phyloP scores from a whole-genome alignment of 2,797 vertebrate species.

The Phoxinus dragarum region DNA sequence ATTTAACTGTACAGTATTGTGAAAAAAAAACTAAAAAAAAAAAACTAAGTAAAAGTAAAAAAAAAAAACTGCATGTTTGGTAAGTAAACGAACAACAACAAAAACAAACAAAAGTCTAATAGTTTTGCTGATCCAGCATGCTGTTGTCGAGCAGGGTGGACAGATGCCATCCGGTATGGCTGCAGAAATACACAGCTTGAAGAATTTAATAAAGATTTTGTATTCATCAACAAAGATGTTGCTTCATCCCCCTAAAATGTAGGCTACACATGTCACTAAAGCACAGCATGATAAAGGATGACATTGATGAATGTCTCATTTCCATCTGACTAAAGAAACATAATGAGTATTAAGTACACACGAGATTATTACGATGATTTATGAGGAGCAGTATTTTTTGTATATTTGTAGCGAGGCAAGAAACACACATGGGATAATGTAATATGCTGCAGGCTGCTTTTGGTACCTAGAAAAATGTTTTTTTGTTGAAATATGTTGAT shows the following conservation, averaged over 20 bases:
- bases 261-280: conserved; percentile 33
- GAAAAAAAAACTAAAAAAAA: too few species aligned
- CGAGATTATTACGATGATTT: conserved; percentile 50
- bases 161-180: conserved; percentile 35
- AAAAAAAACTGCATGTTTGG: background rate
- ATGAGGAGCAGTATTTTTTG: conserved; percentile 29
- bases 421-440: background rate
- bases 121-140: background rate
- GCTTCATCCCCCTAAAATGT: conserved; percentile 24
- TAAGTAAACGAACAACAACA: background rate
- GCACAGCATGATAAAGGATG: conserved; percentile 43
- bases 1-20: background rate
- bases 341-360: conserved; percentile 60
- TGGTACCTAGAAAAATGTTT: background rate
- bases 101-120: background rate
- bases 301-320: conserved; percentile 59
- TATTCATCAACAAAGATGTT: background rate
- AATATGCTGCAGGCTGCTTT: background rate
- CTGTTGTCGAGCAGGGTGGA: conserved; percentile 20
- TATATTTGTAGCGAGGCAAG: background rate
- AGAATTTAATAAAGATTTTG: conserved; percentile 50
- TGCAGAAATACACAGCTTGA: conserved; percentile 15
- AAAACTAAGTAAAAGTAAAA: background rate
- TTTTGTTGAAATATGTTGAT: background rate
- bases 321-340: conserved; percentile 48